Conservation (phyloP, 2,888 invertebrate genomes). For the Graphium colonna region DNA sequence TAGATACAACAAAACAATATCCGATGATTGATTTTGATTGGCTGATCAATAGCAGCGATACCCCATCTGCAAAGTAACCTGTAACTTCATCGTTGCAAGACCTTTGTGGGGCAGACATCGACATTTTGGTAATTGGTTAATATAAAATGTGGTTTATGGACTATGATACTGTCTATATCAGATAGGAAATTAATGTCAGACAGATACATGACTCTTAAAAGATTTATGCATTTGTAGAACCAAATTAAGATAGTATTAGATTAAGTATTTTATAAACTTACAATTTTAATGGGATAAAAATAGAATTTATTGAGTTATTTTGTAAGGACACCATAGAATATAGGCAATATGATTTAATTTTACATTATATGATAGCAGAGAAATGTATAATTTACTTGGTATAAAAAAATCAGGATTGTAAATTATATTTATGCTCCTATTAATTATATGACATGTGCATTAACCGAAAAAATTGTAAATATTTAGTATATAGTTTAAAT, state of each 20-base stretch:
- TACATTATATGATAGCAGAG: background rate
- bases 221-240: constrained; percentile 1
- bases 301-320: background rate
- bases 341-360: background rate
- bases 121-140: constrained; percentile 42
- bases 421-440: background rate
- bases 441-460: background rate
- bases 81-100: constrained; percentile 58
- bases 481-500: no score
- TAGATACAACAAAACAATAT: constrained; percentile 78
- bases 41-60: constrained; percentile 74
- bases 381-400: background rate
- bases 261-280: no score
- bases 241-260: no score
- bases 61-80: constrained; percentile 62
- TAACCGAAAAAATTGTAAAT: no score
- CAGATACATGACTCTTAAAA: background rate
- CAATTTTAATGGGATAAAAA: background rate
- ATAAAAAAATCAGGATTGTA: no score
- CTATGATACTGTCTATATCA: constrained; percentile 32
- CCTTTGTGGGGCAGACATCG: constrained; percentile 34
- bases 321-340: background rate
- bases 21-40: constrained; percentile 81
- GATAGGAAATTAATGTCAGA: background rate
- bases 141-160: constrained; percentile 26